Base-by-base conservation (phyloP, 1,140 invertebrate genomes). In the Procambarus virginalis region DNA sequence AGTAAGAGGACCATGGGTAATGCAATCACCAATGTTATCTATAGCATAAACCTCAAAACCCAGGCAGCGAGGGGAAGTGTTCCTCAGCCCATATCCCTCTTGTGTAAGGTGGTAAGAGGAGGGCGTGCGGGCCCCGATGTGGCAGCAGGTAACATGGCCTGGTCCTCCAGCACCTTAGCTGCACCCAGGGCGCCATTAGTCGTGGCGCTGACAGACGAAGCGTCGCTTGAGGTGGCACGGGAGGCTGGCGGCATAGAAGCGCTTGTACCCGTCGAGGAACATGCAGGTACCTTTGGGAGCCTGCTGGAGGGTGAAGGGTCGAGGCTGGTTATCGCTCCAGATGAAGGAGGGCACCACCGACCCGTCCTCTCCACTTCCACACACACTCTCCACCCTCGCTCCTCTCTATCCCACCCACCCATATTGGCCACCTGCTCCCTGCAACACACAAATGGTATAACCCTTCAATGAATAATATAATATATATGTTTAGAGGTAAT, bases 391-490 rank as follows among this genome's bases (percentile, higher is more conserved):
- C 75, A 17, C 64, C 81, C 55, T 75, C 87, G 10, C 46, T 55
- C 20, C 17, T 20, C 46, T 79, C 46, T 12, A 60, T 55, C 14
- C 87, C 87, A n/a, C 87, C 87, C 2, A 89, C 80, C 87, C 87
- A 89, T n/a, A 89, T 34, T 1, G 87, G 80, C 87, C 87, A 89
- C 45, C 86, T 64, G 9, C 34, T 70, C 45, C 86, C 86, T 88
- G 79, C 45, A 55, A 80, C n/a, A 55, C 12, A 51, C 17, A 55
- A 14, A 48, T 20, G 34, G 34, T 34, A 34, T 34, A 34, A 34
- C 34, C 34, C 34, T 34, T 34, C 34, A 34, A 34, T 34, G 1
- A 34, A 34, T 34, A 34, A n/a, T n/a, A n/a, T n/a, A n/a, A 34
- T 34, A 34, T 34, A 34, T 34, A 34, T 0, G 0, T 34, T 34